These are phyloP conservation scores for Alouatta palliata DNA, from an alignment of 2,113 vertebrate species.

Conservation along the genomic window DNA sequence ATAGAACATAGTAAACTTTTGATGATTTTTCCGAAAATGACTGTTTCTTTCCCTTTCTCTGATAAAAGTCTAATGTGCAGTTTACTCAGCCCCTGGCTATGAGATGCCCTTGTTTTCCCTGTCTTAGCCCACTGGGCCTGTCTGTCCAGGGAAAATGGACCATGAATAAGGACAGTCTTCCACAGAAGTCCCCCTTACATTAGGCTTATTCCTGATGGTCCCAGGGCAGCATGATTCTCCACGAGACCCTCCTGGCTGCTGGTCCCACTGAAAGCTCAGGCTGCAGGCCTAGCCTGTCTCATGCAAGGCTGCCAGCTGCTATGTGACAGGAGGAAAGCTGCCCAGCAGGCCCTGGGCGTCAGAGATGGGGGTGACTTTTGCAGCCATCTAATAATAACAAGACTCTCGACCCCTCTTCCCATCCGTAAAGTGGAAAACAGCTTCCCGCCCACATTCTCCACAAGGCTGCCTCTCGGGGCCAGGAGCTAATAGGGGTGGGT, in stretches of 20 bases:
- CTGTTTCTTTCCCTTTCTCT: background rate
- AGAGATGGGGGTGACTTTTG: background rate
- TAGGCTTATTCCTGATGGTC: background rate
- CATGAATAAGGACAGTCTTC: background rate
- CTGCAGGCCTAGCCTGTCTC: background rate
- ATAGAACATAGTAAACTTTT: background rate
- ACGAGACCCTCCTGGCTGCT: accelerated
- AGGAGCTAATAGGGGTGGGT: background rate
- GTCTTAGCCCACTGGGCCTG: background rate
- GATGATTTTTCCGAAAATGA: background rate
- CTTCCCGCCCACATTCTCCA: background rate
- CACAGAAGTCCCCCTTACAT: background rate
- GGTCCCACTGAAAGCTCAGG: background rate
- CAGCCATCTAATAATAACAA: background rate
- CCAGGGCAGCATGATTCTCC: background rate
- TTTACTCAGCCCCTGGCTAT: background rate
- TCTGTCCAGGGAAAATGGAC: background rate
- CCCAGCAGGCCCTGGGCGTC: background rate
- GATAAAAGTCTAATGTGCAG: background rate
- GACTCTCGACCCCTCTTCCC: background rate
- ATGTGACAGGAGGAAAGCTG: background rate
- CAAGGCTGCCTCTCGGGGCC: background rate
- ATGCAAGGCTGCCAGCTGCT: background rate
- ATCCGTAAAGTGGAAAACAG: background rate
- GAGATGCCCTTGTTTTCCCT: background rate